Evolutionary conservation across 2,888 invertebrate genomes (phyloP).

Genomic region (Nymphalis polychloros): DNA sequence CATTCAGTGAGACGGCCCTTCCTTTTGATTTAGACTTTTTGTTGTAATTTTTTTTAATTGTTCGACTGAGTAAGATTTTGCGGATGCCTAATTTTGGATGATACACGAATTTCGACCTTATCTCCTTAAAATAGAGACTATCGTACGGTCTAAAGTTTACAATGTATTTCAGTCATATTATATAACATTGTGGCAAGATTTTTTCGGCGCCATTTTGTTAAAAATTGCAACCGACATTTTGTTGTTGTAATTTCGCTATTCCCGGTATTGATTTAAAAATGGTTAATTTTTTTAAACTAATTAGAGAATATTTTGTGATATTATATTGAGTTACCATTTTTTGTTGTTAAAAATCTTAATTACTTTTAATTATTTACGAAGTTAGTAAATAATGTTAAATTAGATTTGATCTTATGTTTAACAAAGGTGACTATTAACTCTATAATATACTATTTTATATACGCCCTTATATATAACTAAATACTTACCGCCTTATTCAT

Average conservation of each 20-base stretch:
- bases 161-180: slow-evolving; percentile 38
- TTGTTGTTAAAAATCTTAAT: slow-evolving; percentile 2
- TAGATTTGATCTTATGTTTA: too few species aligned
- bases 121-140: background rate
- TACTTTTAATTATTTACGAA: background rate
- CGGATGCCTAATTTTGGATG: slow-evolving; percentile 37
- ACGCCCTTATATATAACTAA: too few species aligned
- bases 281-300: slow-evolving; percentile 24
- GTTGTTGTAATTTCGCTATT: slow-evolving; percentile 43
- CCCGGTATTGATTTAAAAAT: slow-evolving; percentile 43
- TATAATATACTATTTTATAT: too few species aligned
- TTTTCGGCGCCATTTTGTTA: slow-evolving; percentile 50
- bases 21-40: slow-evolving; percentile 41
- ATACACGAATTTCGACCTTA: slow-evolving; percentile 16
- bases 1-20: slow-evolving; percentile 39
- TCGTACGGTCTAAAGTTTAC: background rate
- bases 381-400: background rate
- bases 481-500: too few species aligned
- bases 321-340: slow-evolving; percentile 2
- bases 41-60: slow-evolving; percentile 55
- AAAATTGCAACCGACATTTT: slow-evolving; percentile 45
- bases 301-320: slow-evolving; percentile 22
- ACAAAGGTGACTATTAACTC: too few species aligned
- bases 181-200: slow-evolving; percentile 38
- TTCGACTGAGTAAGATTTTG: slow-evolving; percentile 42